Evolutionary conservation across 2,797 vertebrate species (phyloP), one percentile per base, ranked within the genome.

Genomic region (Acestrorhynchus altus): DNA sequence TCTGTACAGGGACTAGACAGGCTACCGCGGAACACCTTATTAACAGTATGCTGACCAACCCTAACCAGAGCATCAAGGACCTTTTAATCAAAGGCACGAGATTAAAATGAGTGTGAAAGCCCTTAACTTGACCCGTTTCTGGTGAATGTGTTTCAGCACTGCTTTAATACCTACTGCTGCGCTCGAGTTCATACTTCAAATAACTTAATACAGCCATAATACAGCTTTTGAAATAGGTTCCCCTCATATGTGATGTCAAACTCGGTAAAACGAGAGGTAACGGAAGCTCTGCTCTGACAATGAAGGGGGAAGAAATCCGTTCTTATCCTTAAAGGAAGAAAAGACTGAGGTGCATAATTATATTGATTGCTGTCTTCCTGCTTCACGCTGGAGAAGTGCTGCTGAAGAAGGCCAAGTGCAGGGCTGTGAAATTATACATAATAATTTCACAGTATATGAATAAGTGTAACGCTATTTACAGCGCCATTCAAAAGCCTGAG

Each of bases 171-270:
- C 15, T 51, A 35, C 46, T 52, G 47, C 66, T 69, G 47, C 20
- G 47, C 18, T 51, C 16, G 10, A 46, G 2, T 52, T 26, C 13
- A 4, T n/a, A 51, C 47, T 69, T 39, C 24, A 47, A 28, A 67
- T 28, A 49, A 28, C 44, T 67, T 16, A 47, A 69, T 10, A 52
- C 65, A 69, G 66, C 16, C 16, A n/a, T n/a, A 51, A 49, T 52
- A 52, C 26, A 13, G 28, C 18, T 13, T 69, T n/a, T 51, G 9
- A 68, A 68, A 68, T 31, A 16, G 24, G 26, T 31, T 16, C 35
- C 15, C 16, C 46, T 51, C 18, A n/a, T 15, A 7, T 12, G 47
- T 35, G 18, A 69, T 35, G 47, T 52, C 44, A 16, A n/a, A 68
- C 24, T 35, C 65, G 11, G 44, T 31, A 7, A 68, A 31, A 44